Evolutionary conservation across 2,113 vertebrate genomes (phyloP).

Genomic region (Sander lucioperca): DNA sequence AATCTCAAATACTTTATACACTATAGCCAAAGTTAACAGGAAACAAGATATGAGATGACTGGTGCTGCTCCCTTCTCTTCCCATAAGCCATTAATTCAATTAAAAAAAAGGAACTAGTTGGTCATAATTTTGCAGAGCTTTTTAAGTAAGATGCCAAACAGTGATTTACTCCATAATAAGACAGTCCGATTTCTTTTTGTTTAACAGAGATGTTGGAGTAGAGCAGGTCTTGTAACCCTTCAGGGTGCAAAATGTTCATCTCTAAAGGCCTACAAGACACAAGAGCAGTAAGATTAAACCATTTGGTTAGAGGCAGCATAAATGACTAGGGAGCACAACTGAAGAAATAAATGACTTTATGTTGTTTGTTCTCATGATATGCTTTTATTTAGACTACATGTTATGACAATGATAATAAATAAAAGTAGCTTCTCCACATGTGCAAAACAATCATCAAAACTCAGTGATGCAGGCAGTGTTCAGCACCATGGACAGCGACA

Average conservation of each 20-base stretch:
- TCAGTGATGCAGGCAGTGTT: conserved; percentile 16
- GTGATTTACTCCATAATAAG: background rate
- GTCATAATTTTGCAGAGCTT: background rate
- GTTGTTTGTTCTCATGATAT: background rate
- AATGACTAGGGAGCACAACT: background rate
- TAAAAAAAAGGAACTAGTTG: background rate
- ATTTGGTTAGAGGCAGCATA: background rate
- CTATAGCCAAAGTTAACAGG: background rate
- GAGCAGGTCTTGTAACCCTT: background rate
- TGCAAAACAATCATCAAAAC: background rate
- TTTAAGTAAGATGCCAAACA: background rate
- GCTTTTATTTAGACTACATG: background rate
- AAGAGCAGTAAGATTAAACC: background rate
- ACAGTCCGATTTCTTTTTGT: background rate
- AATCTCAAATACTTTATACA: background rate
- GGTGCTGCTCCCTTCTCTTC: background rate
- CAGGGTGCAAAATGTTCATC: background rate
- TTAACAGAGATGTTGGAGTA: background rate
- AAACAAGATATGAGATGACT: background rate
- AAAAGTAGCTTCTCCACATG: background rate
- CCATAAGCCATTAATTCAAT: background rate
- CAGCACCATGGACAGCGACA: conserved; percentile 77
- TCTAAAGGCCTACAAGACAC: background rate
- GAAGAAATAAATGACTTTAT: background rate
- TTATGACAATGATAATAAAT: background rate